A percentile compares a stretch with the other conserved stretches of the same genome.
Evolutionary conservation across 2,888 invertebrate species (phyloP).

Genomic region (Mimas tiliae): DNA sequence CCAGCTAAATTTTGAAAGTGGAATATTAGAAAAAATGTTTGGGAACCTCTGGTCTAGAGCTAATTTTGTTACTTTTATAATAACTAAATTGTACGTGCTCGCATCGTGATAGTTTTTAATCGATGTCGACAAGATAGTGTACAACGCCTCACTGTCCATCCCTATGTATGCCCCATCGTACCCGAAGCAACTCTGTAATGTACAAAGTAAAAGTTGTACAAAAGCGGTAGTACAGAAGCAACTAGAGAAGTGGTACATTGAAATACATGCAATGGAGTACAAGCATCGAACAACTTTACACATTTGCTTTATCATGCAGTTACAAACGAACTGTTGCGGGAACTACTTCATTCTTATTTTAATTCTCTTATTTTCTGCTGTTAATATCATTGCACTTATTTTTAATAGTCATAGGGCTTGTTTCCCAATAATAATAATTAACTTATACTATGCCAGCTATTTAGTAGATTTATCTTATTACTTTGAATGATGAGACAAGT

Average conservation of each 20-base stretch:
- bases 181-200: slow-evolving; percentile 43
- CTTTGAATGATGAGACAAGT: too few relatives aligned
- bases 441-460: too few relatives aligned
- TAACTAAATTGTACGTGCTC: background rate
- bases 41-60: too few relatives aligned
- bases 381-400: too few relatives aligned
- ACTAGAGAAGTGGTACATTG: slow-evolving; percentile 22
- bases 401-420: too few relatives aligned
- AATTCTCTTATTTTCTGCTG: background rate
- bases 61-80: too few relatives aligned
- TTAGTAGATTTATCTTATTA: too few relatives aligned
- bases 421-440: too few relatives aligned
- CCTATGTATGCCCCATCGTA: background rate
- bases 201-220: slow-evolving; percentile 50
- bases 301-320: slow-evolving; percentile 24
- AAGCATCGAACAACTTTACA: slow-evolving; percentile 24
- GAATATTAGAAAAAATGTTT: too few relatives aligned
- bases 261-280: slow-evolving; percentile 18
- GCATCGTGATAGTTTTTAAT: background rate
- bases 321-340: background rate
- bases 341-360: background rate
- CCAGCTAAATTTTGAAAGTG: too few relatives aligned
- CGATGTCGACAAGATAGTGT: background rate
- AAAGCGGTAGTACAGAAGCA: slow-evolving; percentile 37
- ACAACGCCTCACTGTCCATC: slow-evolving; percentile 7